A percentile compares a stretch with the other conserved stretches of the same genome.
Conservation (phyloP, 2,797 vertebrate species). For the Amblyopsis hoosieri region DNA sequence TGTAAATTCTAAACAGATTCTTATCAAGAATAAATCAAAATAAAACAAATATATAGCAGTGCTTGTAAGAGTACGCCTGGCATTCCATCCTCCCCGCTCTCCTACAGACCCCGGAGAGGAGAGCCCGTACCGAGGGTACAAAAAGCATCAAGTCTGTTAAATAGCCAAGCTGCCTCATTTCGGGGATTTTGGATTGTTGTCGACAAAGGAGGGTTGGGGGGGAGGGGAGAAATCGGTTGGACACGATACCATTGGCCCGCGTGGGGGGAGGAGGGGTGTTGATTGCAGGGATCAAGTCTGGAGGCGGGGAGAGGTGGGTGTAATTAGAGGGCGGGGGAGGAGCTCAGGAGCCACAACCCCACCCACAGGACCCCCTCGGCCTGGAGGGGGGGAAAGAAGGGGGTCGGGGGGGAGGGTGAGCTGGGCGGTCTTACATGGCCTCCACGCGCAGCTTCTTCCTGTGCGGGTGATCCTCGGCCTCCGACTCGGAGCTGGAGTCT, state of each 20-base stretch:
- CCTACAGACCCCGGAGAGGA: conserved; percentile 32
- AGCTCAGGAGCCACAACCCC: conserved; percentile 45
- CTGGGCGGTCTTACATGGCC: conserved; percentile 82
- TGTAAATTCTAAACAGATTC: conserved; percentile 66
- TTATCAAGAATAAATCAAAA: conserved; percentile 60
- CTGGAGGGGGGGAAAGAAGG: conserved; percentile 13
- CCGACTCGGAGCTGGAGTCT: conserved; percentile 95
- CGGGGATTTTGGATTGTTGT: conserved; percentile 66
- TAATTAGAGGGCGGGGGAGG: conserved; percentile 16
- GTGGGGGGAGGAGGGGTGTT: conserved; percentile 21
- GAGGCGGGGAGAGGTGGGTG: conserved; percentile 17
- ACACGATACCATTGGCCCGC: background rate
- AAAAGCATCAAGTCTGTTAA: conserved; percentile 72
- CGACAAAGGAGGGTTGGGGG: conserved; percentile 31
- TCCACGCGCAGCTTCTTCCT: conserved; percentile 96
- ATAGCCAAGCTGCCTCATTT: conserved; percentile 81
- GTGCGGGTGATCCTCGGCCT: conserved; percentile 89
- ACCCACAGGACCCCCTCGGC: conserved; percentile 21
- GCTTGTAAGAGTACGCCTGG: conserved; percentile 70
- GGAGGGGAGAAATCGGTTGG: conserved; percentile 21
- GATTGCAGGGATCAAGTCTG: conserved; percentile 37
- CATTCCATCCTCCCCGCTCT: conserved; percentile 28
- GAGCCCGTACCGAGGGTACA: conserved; percentile 57
- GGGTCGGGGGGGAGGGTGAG: conserved; percentile 1
- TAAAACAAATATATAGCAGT: conserved; percentile 71